phyloP scores from a whole-genome alignment of 2,113 vertebrate species.

The Melanocharis versteri region DNA sequence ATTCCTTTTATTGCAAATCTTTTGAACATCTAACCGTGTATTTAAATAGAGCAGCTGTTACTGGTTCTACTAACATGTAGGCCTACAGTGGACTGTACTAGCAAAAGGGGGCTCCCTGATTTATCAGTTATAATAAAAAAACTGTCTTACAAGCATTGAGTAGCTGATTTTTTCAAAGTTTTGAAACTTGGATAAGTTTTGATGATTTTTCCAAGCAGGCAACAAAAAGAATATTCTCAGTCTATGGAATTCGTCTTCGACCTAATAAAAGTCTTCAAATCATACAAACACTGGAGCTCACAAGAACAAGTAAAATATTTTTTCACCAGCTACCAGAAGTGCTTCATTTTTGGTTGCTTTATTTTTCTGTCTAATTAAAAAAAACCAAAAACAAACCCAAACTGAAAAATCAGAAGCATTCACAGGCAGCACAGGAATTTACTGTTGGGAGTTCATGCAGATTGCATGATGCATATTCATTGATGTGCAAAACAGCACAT shows the following conservation, averaged over 20 bases:
- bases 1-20: neutral
- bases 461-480: neutral
- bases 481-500: neutral
- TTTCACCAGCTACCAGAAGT: neutral
- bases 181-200: neutral
- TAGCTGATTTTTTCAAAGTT: neutral
- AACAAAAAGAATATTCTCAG: neutral
- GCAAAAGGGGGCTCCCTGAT: neutral
- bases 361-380: neutral
- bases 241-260: neutral
- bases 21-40: neutral
- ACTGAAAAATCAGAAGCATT: neutral
- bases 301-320: neutral
- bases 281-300: neutral
- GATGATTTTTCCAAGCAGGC: neutral
- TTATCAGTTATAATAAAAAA: neutral
- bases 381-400: neutral
- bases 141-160: neutral
- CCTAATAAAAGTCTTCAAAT: neutral
- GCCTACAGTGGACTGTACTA: neutral
- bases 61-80: neutral
- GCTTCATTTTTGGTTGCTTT: neutral
- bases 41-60: neutral
- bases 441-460: neutral
- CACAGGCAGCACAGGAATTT: neutral